Evolutionary conservation across 2,113 vertebrate species (phyloP).

Genomic region (Tupaia chinensis): DNA sequence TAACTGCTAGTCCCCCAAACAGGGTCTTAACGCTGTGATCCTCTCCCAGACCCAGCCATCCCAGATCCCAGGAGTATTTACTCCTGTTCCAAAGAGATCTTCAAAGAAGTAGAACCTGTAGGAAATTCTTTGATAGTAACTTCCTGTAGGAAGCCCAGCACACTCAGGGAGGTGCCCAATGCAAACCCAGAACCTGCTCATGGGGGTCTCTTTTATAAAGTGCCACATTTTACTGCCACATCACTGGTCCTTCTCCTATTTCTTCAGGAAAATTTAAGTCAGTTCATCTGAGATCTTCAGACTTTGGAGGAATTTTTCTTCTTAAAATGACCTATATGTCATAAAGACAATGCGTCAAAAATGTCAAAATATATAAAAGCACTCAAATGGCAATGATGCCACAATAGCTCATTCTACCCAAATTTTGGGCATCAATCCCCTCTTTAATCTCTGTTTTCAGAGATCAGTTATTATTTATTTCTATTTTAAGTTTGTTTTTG

Average conservation of each 20-base stretch:
- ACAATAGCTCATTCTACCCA: not conserved
- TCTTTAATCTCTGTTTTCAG: not conserved
- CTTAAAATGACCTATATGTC: not conserved
- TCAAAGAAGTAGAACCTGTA: too few relatives aligned
- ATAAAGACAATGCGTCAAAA: not conserved
- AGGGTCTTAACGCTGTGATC: too few relatives aligned
- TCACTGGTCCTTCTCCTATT: not conserved
- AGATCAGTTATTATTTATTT: not conserved
- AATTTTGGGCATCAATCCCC: not conserved
- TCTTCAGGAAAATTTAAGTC: constrained; percentile 81
- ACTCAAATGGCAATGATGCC: not conserved
- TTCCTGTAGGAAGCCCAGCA: too few relatives aligned
- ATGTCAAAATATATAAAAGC: not conserved
- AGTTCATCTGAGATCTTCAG: constrained; percentile 14
- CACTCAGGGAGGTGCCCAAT: too few relatives aligned
- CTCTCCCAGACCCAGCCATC: too few relatives aligned
- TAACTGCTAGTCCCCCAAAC: too few relatives aligned
- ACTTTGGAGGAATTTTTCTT: not conserved
- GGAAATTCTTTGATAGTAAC: too few relatives aligned
- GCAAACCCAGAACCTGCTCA: too few relatives aligned
- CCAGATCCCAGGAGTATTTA: too few relatives aligned
- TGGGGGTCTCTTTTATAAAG: too few relatives aligned
- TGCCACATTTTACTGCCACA: too few relatives aligned
- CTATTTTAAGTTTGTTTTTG: not conserved
- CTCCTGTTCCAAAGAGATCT: too few relatives aligned